Percentiles rank a stretch among this genome's conserved stretches.
Conservation (phyloP, 2,113 vertebrate species). For the Montifringilla adamsi region DNA sequence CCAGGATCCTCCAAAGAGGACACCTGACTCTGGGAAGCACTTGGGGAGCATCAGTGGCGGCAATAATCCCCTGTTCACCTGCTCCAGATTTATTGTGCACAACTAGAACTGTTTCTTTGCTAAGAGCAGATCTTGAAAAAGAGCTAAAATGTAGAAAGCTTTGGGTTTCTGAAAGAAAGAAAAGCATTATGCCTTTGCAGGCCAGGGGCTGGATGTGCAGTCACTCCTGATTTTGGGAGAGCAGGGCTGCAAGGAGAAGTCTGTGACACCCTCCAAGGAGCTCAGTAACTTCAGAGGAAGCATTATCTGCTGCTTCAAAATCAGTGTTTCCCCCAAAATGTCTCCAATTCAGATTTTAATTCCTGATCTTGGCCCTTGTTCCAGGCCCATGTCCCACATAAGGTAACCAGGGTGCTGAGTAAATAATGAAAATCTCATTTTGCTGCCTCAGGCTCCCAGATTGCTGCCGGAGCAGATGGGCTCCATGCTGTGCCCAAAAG, state of each 20-base stretch:
- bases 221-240: not conserved
- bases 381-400: accelerated
- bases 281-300: not conserved
- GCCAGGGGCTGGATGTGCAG: not conserved
- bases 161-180: not conserved
- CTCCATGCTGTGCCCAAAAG: not conserved
- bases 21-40: not conserved
- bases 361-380: not conserved
- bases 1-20: not conserved
- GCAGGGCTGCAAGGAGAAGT: accelerated
- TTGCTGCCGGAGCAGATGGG: not conserved
- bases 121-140: not conserved
- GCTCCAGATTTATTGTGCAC: not conserved
- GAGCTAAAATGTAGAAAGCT: not conserved
- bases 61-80: not conserved
- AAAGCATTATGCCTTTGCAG: not conserved
- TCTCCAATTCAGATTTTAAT: not conserved
- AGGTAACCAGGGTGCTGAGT: not conserved
- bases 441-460: not conserved
- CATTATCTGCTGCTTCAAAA: not conserved
- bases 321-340: not conserved
- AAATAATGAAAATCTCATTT: not conserved
- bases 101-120: not conserved
- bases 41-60: not conserved
- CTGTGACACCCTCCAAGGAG: not conserved